Conservation (phyloP, 1,140 invertebrate species). For the Camponotus vicinus region DNA sequence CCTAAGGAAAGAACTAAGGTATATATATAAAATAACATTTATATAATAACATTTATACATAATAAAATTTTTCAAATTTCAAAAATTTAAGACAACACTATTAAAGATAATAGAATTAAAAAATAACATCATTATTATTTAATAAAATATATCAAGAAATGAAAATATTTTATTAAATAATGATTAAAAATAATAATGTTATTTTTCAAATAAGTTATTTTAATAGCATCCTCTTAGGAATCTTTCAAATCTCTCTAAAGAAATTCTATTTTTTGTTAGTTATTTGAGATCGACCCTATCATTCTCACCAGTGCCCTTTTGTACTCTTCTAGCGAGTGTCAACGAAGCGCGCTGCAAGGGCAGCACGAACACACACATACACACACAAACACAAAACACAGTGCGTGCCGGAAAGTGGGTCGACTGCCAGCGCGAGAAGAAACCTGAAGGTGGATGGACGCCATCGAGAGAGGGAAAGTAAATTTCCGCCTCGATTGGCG, state of each 20-base stretch:
- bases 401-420: conserved; percentile 63
- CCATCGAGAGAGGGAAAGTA: conserved; percentile 63
- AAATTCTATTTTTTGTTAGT: background rate
- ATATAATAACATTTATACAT: no score
- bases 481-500: conserved; percentile 69
- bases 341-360: background rate
- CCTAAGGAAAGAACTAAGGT: conserved; percentile 20
- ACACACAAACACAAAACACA: background rate
- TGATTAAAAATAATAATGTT: background rate
- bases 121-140: no score
- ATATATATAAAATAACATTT: background rate
- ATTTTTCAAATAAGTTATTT: conserved; percentile 9
- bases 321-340: conserved; percentile 23
- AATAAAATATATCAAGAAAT: no score
- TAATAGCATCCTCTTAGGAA: background rate
- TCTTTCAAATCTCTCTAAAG: conserved; percentile 5
- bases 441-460: conserved; percentile 35
- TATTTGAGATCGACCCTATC: background rate
- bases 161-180: background rate
- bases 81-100: no score
- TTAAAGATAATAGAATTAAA: no score
- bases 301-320: conserved; percentile 22
- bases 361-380: background rate
- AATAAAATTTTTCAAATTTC: no score
- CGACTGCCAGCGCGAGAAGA: conserved; percentile 39